Evolutionary conservation across 2,113 vertebrate genomes (phyloP).

Genomic region (Silurus glanis): DNA sequence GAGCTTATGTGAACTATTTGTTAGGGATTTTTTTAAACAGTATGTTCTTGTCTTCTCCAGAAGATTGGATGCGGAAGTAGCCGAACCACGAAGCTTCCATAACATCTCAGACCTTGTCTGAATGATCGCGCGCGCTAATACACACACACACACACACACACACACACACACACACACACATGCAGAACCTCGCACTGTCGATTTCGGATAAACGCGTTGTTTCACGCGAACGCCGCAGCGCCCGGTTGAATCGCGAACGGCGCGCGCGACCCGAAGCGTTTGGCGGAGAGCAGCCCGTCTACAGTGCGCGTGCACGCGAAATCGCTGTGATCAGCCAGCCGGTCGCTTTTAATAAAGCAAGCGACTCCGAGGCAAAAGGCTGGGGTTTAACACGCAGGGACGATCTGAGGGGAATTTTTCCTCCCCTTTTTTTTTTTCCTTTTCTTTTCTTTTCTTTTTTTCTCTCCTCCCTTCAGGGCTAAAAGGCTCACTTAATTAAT

Average conservation of each 20-base stretch:
- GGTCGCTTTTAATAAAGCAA: neutral
- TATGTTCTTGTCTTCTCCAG: neutral
- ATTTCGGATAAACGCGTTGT: neutral
- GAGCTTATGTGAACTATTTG: slow-evolving; percentile 20
- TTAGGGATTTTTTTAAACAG: neutral
- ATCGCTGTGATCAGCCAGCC: slow-evolving; percentile 4
- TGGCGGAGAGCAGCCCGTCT: neutral
- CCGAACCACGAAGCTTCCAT: neutral
- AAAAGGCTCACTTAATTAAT: slow-evolving; percentile 9
- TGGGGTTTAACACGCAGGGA: neutral
- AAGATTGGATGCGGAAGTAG: slow-evolving; percentile 37
- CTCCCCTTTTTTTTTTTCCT: slow-evolving; percentile 16
- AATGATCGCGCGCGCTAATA: neutral
- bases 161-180: neutral
- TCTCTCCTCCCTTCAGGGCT: too few species aligned
- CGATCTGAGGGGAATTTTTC: neutral
- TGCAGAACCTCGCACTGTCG: neutral
- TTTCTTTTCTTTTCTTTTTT: slow-evolving; percentile 34
- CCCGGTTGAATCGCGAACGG: neutral
- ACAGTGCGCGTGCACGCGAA: neutral
- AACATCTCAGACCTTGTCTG: neutral
- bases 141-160: neutral
- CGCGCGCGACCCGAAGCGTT: neutral
- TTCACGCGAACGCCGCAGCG: neutral
- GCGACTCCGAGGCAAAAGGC: neutral